Evolutionary conservation across 2,888 invertebrate genomes (phyloP), one percentile per base, ranked within the genome.

Genomic region (Leptopilina syphax): DNA sequence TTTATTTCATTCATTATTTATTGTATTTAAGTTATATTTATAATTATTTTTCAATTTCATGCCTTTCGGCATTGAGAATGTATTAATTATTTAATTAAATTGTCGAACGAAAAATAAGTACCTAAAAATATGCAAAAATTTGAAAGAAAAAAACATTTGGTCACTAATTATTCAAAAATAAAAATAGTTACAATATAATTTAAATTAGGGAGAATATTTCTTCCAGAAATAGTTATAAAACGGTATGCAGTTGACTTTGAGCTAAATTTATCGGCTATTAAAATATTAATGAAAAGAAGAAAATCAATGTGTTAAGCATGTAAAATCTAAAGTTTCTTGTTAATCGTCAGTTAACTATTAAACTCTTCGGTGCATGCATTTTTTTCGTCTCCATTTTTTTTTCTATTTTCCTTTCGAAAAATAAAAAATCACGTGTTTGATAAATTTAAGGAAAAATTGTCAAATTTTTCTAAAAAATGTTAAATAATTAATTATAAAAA

Each of bases 201-300:
- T 13, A 12, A 57, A n/a, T 13, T 57, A 12, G 0, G 0, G 10
- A 5, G 57, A 1, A 57, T 1, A 57, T 57, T n/a, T 60, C 24
- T 18, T 60, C n/a, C 5, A 5, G n/a, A 60, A 60, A 60, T 60
- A 60, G 7, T 18, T n/a, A 5, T 54, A 34, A 12, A 50, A 13
- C 1, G 54, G 13, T 24, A 50, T 8, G 4, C 34, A 34, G 27
- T 70, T 70, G 70, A 70, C 70, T 54, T 70, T 70, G 70, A 70
- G 54, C 27, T 70, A 70, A 50, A 54, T 27, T 70, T 27, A 70
- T 7, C 34, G 3, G 50, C 24, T 12, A 18, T 70, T 70, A 27
- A 13, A 54, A 54, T 70, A 70, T 70, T 70, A 50, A 70, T 34
- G 5, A 70, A 13, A 13, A 6, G 24, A 47, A 27, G 1, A 50